phyloP scores from a whole-genome alignment of 2,113 vertebrate species.

The Dipodomys ordii region DNA sequence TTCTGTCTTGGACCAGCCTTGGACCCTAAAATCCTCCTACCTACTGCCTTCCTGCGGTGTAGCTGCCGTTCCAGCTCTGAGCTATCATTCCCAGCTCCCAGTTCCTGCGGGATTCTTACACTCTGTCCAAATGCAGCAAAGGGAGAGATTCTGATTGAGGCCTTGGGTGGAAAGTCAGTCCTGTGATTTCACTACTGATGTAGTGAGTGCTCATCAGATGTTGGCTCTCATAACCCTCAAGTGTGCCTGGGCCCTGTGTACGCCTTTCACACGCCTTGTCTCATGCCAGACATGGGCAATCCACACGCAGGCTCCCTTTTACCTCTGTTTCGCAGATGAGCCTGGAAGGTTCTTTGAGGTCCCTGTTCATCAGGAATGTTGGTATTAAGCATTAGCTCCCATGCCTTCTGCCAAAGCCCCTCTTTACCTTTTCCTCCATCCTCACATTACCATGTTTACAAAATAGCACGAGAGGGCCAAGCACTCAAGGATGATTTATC shows the following conservation, averaged over 20 bases:
- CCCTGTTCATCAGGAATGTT: neutral
- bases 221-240: accelerated
- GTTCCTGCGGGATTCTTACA: too few species aligned
- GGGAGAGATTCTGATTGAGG: neutral
- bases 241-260: neutral
- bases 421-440: neutral
- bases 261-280: too few species aligned
- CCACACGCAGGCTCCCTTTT: accelerated
- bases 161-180: neutral
- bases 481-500: neutral
- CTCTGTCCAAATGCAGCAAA: accelerated
- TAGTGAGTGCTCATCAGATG: neutral
- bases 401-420: neutral
- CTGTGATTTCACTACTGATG: neutral
- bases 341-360: accelerated
- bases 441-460: neutral
- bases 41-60: too few species aligned
- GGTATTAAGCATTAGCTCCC: accelerated
- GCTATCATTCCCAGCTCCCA: too few species aligned
- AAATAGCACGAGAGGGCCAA: accelerated
- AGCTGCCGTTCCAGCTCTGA: too few species aligned
- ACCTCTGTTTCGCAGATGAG: neutral
- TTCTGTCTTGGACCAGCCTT: too few species aligned
- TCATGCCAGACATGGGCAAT: neutral
- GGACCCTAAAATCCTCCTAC: too few species aligned